Base-by-base conservation (phyloP, 2,113 vertebrate species). In the Mesocricetus auratus region DNA sequence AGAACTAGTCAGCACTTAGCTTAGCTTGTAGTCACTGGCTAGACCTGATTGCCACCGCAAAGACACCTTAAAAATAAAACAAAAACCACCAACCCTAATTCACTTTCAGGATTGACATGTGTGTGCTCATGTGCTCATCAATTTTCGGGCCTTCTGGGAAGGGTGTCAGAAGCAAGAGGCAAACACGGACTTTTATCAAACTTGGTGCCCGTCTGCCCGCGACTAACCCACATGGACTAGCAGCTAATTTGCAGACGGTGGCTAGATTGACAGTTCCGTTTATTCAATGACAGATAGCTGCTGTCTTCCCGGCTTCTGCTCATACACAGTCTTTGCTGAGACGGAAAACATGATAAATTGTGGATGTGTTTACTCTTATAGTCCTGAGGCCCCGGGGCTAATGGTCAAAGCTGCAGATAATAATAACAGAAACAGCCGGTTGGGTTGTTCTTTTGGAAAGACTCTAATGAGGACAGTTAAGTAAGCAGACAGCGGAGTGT, bases 171-270 rank as follows among this genome's bases (percentile, higher is more conserved):
- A 78, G 78, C 21, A 45, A 79, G 53, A 66, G 56, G 71, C 33
- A 86, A 69, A 26, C 42, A 0, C 1, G 21, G 73, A 15, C 36
- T 21, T 56, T n/a, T 15, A 7, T 74, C 75, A 62, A 1, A 22
- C 81, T 60, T 0, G 0, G 68, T 2, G 1, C n/a, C 45, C 0
- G 1, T 50, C 78, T 7, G 75, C 81, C 91, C 13, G 64, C 6
- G 1, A 36, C 86, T 29, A 42, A 53, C 45, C 88, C 0, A 4
- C 60, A 15, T 0, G 0, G 82, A 78, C 91, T 58, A 39, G 93
- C 26, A 22, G 86, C 89, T 94, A 8, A 89, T 92, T 42, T n/a
- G 82, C 1, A 7, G 93, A 74, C 11, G 4, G 77, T 29, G 82
- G 9, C 53, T 7, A 33, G 58, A 62, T 71, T 5, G 81, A 81